Percentiles rank a stretch among this genome's conserved stretches.
Conservation (phyloP, 2,888 invertebrate species). For the Anagyrus pseudococci region DNA sequence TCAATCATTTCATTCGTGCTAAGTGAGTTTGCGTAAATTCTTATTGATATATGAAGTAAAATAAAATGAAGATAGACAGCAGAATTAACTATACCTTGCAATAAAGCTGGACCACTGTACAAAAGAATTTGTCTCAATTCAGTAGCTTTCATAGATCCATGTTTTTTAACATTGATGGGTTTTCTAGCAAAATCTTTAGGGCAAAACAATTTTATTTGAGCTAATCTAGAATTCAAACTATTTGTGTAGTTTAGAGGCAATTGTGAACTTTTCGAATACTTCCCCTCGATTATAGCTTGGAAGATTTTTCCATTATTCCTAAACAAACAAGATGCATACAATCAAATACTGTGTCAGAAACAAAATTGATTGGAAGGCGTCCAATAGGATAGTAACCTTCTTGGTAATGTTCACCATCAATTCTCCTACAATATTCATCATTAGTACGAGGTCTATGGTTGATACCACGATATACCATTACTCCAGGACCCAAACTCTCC, state of each 20-base stretch:
- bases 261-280: background rate
- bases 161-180: conserved; percentile 7
- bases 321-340: conserved; percentile 33
- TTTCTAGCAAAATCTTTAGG: conserved; percentile 31
- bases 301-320: conserved; percentile 17
- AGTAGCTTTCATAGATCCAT: conserved; percentile 24
- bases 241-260: background rate
- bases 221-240: background rate
- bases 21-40: background rate
- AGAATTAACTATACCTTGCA: conserved; percentile 15
- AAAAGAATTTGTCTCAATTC: conserved; percentile 31
- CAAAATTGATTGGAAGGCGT: conserved; percentile 19
- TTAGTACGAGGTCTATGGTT: conserved; percentile 21
- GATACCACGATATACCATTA: conserved; percentile 22
- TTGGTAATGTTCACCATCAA: conserved; percentile 34
- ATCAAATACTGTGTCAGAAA: conserved; percentile 34
- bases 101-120: conserved; percentile 24
- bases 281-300: background rate
- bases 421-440: conserved; percentile 17
- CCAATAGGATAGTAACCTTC: conserved; percentile 28
- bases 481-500: conserved; percentile 18
- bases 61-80: conserved; percentile 31
- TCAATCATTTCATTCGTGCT: background rate
- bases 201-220: conserved; percentile 9
- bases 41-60: conserved; percentile 19